Evolutionary conservation across 2,113 vertebrate genomes (phyloP), one percentile per base, ranked within the genome.

Genomic region (Neotragus pygmaeus): DNA sequence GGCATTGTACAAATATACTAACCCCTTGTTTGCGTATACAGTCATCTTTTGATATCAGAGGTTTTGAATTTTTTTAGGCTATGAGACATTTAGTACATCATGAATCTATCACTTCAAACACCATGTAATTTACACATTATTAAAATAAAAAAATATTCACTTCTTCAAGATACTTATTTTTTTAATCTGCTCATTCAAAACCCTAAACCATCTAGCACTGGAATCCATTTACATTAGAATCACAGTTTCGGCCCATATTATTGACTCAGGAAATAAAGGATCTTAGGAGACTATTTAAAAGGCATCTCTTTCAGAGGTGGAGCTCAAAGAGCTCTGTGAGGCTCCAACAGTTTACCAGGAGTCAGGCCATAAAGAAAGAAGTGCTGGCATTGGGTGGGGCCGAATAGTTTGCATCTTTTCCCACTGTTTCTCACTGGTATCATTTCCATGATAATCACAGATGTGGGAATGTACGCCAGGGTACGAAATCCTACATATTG

Each of bases 351-450:
- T 95, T 97, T 90, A 28, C 23, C 57, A 81, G 45, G 47, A 97
- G 57, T 30, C 78, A 25, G 55, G 49, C 94, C 16, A 27, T 75
- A 83, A 82, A 78, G 92, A 87, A 89, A 94, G 97, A 94, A 97
- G 97, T 93, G 64, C 83, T 49, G 53, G 39, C 97, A 27, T 47
- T 98, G 98, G 98, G 98, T 98, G 98, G 98, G 98, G 98, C 96
- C 13, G 90, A 88, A 80, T 80, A 97, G 85, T 97, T 97, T 96
- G 93, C 90, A 86, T 91, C 73, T 60, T 51, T 80, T 75, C 49
- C 77, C 36, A 16, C 47, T 36, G 45, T 23, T 82, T 82, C 70
- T 73, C 89, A 21, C 36, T 16, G 66, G 84, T 64, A 47, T 77
- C 89, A 12, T 51, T 86, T 80, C 87, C 87, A 47, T 25, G 87